Base-by-base conservation (phyloP, 2,888 invertebrate genomes). In the Caenorhabditis sinica region DNA sequence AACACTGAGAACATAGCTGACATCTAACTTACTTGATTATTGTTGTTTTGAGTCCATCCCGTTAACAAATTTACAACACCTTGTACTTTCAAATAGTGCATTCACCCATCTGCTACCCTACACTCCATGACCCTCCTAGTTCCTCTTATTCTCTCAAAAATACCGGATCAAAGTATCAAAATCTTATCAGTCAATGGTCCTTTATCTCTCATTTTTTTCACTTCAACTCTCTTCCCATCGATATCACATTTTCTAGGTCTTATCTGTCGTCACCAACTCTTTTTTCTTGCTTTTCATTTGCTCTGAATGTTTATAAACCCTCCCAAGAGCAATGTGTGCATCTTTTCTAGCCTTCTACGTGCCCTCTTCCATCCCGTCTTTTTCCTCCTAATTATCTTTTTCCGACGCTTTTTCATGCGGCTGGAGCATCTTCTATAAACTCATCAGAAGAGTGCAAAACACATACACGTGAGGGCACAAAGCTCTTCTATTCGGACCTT, bases 401-500 rank as follows among this genome's bases (percentile, higher is more conserved):
- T 63, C 65, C 43, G 9, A 33, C 45, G 20, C 61, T 30, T 73
- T 51, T 69, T 69, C 69, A 56, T 56, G 36, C 28, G 33, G 13
- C 30, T 11, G 17, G 30, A 56, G 25, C 36, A 28, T 56, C 65
- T 66, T 66, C 56, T 36, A 65, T 75, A 56, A 63, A 66, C 65
- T 69, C 75, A 56, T 66, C 53, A 56, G 43, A 43, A 56, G 45
- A 66, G 66, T 66, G 75, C 66, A 75, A 66, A 51, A 45, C 63
- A 74, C 74, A 74, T 53, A 33, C 61, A 49, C 51, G 53, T 53
- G 53, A 68, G 33, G 20, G 33, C 60, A 49, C 61, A 45, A 51
- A 17, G 28, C 73, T 15, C 40, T 40, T 40, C 40, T 6, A 15
- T 43, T 33, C 49, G 51, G 45, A 15, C 33, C 45, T 33, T 36